A percentile compares a stretch with the other conserved stretches of the same genome.
phyloP scores from a whole-genome alignment of 2,113 vertebrate genomes.

The Penelope pileata region DNA sequence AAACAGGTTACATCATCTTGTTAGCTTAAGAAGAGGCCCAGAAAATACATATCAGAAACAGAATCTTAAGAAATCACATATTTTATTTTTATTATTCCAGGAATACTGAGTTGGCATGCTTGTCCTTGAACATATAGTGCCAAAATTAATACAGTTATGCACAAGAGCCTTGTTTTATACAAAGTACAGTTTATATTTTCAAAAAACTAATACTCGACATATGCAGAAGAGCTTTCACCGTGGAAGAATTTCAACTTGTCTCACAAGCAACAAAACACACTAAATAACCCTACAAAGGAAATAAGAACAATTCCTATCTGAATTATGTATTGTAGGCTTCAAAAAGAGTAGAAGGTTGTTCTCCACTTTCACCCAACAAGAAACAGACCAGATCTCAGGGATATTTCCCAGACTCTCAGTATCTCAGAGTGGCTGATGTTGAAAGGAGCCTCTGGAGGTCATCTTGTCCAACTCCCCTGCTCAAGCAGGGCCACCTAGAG shows the following conservation, averaged over 20 bases:
- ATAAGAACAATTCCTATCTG: not conserved
- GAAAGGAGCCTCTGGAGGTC: not conserved
- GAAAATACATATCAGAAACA: slow-evolving; percentile 47
- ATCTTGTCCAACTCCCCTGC: not conserved
- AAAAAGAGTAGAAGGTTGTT: not conserved
- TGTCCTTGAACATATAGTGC: not conserved
- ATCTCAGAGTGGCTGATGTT: not conserved
- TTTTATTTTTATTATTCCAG: slow-evolving; percentile 66
- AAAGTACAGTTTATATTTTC: slow-evolving; percentile 39
- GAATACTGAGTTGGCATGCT: slow-evolving; percentile 46
- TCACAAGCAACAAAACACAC: not conserved
- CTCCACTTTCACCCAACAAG: not conserved
- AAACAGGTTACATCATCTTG: slow-evolving; percentile 67
- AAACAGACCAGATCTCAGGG: not conserved
- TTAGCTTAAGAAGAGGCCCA: slow-evolving; percentile 50
- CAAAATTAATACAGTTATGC: slow-evolving; percentile 58
- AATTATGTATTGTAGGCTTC: not conserved
- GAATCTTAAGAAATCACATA: slow-evolving; percentile 55
- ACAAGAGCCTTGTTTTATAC: slow-evolving; percentile 23
- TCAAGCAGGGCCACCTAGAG: not conserved
- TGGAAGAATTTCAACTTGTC: slow-evolving; percentile 39
- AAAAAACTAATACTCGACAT: slow-evolving; percentile 37
- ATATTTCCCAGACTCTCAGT: not conserved
- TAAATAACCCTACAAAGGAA: not conserved
- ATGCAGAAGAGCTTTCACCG: not conserved